Percentiles rank a stretch among this genome's conserved stretches.
These are phyloP conservation scores for Bubo bubo DNA, from an alignment of 2,113 vertebrate species.

Conservation along the genomic window DNA sequence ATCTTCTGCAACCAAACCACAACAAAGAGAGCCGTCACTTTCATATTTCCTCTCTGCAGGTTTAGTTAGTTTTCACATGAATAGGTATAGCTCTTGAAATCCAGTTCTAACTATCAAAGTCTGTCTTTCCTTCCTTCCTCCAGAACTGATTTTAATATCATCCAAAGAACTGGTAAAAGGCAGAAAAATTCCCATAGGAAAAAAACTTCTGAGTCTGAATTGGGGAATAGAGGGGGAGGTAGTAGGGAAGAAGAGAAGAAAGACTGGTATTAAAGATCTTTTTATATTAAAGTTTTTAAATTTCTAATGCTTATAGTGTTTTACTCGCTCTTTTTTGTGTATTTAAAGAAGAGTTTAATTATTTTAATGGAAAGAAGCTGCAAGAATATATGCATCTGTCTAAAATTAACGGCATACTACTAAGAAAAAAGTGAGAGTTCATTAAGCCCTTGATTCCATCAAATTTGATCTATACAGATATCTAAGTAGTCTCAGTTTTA, in stretches of 20 bases:
- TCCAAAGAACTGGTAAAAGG: not conserved
- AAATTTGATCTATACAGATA: not conserved
- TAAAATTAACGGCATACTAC: not conserved
- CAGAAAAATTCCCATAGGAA: constrained; percentile 44
- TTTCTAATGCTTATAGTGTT: not conserved
- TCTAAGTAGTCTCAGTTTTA: not conserved
- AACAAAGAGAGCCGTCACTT: not conserved
- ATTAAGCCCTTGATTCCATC: not conserved
- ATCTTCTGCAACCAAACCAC: not conserved
- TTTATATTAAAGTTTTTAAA: not conserved
- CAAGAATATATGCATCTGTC: not conserved
- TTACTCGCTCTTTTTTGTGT: not conserved
- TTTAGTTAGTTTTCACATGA: constrained; percentile 22
- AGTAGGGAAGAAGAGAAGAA: not conserved
- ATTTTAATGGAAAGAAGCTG: not conserved
- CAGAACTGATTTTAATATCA: constrained; percentile 27
- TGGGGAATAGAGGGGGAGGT: not conserved
- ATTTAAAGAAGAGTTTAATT: not conserved
- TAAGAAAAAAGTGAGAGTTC: not conserved
- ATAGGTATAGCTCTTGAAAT: not conserved
- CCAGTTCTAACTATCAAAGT: not conserved
- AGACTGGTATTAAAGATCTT: not conserved
- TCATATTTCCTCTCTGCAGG: not conserved
- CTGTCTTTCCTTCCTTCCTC: not conserved
- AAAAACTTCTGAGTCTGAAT: not conserved